Evolutionary conservation across 2,797 vertebrate species (phyloP).

Genomic region (Tadarida brasiliensis): DNA sequence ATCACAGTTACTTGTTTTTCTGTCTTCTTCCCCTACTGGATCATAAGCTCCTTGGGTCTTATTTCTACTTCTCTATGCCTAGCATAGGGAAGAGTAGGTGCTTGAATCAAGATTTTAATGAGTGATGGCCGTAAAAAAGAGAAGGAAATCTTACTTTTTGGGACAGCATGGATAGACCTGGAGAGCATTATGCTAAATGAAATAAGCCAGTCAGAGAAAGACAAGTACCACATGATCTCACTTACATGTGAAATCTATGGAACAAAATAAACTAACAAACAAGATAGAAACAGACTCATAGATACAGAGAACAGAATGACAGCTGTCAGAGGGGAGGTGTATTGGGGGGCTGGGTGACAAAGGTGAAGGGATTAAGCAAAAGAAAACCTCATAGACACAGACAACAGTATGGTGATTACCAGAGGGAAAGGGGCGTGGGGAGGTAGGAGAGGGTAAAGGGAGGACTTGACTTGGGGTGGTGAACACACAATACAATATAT

Average conservation of each 20-base stretch:
- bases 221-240: background rate
- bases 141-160: background rate
- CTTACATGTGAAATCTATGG: background rate
- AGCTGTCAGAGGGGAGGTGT: background rate
- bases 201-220: background rate
- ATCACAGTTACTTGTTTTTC: slow-evolving; percentile 12
- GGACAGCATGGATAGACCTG: background rate
- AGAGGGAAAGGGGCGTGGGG: background rate
- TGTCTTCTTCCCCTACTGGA: slow-evolving; percentile 4
- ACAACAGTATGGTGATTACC: background rate
- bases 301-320: background rate
- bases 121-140: background rate
- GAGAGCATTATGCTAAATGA: background rate
- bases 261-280: background rate
- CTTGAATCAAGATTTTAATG: slow-evolving; percentile 19
- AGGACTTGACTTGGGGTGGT: background rate
- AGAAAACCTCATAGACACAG: background rate
- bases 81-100: background rate
- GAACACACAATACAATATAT: background rate
- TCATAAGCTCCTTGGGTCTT: background rate
- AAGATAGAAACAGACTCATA: background rate
- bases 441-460: background rate
- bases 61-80: background rate
- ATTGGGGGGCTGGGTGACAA: background rate
- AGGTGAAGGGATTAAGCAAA: background rate